Conservation (phyloP, 1,140 invertebrate genomes). For the Lanistes nyassanus region DNA sequence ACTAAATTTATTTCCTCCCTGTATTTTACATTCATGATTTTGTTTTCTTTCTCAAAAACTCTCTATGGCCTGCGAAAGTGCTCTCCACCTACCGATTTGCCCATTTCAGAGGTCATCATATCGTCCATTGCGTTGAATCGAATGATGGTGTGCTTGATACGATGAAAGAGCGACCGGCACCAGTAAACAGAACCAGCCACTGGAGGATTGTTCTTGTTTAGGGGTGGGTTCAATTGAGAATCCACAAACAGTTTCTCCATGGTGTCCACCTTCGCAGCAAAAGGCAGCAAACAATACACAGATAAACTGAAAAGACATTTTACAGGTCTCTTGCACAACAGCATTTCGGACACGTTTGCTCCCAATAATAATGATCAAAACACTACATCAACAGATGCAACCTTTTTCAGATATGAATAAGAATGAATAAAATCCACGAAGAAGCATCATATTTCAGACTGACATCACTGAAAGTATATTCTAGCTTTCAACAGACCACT, state of each 20-base stretch:
- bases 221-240: slow-evolving; percentile 76
- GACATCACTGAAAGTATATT: no score
- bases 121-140: slow-evolving; percentile 81
- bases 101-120: slow-evolving; percentile 79
- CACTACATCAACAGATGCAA: no score
- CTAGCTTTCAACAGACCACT: no score
- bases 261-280: slow-evolving; percentile 53
- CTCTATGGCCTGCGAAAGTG: no score
- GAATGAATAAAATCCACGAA: no score
- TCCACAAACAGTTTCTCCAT: slow-evolving; percentile 71
- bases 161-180: slow-evolving; percentile 80
- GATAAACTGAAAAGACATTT: slow-evolving; percentile 12
- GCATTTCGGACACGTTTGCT: no score
- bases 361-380: no score
- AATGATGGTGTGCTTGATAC: slow-evolving; percentile 81
- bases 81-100: slow-evolving; percentile 67
- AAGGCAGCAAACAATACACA: slow-evolving; percentile 3
- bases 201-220: slow-evolving; percentile 81
- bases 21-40: no score
- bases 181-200: slow-evolving; percentile 85
- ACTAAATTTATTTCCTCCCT: no score
- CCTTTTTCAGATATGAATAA: no score
- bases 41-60: background rate
- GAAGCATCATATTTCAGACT: no score
- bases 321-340: background rate